Evolutionary conservation across 2,797 vertebrate species (phyloP).

Genomic region (Neomorphus geoffroyi): DNA sequence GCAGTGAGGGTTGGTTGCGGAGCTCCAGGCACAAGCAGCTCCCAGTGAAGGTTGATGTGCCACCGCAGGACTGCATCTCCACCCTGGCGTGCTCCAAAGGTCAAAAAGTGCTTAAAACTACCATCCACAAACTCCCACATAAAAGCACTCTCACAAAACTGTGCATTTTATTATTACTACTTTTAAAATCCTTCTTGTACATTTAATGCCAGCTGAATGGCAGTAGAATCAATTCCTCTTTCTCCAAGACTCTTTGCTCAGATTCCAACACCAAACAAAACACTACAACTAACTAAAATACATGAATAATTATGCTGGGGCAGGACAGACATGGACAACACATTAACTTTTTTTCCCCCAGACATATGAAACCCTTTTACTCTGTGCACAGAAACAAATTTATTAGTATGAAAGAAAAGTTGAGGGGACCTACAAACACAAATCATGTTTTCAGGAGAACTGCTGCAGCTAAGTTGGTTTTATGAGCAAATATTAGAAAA

Average conservation of each 20-base stretch:
- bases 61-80: background rate
- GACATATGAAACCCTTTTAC: background rate
- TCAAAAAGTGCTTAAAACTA: background rate
- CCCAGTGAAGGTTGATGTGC: background rate
- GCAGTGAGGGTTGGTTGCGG: rapidly evolving
- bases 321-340: background rate
- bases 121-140: background rate
- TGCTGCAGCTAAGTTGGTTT: background rate
- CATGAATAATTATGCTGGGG: background rate
- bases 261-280: background rate
- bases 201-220: background rate
- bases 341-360: background rate
- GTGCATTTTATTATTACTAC: background rate
- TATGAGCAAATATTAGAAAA: background rate
- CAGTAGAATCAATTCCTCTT: background rate
- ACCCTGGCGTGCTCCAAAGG: background rate
- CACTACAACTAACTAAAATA: background rate
- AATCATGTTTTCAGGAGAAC: background rate
- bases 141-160: background rate
- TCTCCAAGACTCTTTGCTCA: background rate
- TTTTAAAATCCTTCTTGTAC: background rate
- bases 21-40: rapidly evolving
- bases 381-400: background rate
- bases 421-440: background rate
- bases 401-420: background rate